Evolutionary conservation across 2,888 invertebrate genomes (phyloP), one percentile per base, ranked within the genome.

Genomic region (Linnaemya tessellans): DNA sequence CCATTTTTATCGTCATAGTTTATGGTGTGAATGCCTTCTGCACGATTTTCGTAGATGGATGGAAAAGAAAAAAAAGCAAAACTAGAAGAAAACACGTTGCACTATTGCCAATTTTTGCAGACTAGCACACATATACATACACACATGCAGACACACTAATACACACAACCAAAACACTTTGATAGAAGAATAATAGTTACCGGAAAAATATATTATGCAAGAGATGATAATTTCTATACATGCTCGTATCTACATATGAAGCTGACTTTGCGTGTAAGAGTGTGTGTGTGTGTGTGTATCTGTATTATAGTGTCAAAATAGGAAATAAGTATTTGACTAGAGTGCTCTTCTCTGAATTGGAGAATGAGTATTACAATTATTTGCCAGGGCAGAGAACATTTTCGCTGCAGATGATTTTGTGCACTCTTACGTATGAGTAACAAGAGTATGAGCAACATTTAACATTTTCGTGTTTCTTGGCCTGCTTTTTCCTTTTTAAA

Each of bases 11-110:
- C 85, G 82, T 82, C 82, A 85, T 80, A 82, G 85, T 91, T 89
- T 90, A 90, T 88, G 91, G 92, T 92, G 92, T 92, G 92, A 92
- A 92, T 92, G 92, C 90, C 91, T 91, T 91, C 91, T 91, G 92
- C 92, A 91, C 88, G 89, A 88, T 46, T 74, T 89, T 89, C 68
- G 58, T 20, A 67, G 38, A 49, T 49, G 87, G 84, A 18, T 46
- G 22, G 41, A 58, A 25, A 5, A 22, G 49, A 30, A 41, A 70
- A 58, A 79, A 62, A 30, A 46, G 10, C 11, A 30, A 70, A 46
- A 30, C 30, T n/a, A n/a, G n/a, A n/a, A 46, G 77, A 80, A 80
- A 86, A 80, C 83, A 86, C 84, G 86, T 86, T 86, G 84, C 84
- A 84, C 73, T 86, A 84, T 80, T 86, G 84, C 80, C 80, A 86